Evolutionary conservation across 2,113 vertebrate genomes (phyloP), one percentile per base, ranked within the genome.

Genomic region (Oreochromis niloticus): DNA sequence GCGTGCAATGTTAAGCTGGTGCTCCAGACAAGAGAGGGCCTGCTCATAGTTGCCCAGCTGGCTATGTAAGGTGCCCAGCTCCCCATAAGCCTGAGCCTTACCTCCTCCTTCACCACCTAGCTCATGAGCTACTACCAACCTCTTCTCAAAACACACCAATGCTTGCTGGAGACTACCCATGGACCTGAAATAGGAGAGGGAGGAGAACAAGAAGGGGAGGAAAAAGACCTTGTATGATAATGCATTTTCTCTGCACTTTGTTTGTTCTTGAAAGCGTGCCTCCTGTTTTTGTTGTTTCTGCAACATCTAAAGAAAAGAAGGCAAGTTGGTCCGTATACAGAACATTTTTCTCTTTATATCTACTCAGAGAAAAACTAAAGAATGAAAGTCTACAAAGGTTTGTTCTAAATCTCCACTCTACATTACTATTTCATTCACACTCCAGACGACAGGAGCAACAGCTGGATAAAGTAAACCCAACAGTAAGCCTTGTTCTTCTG

Each of bases 131-230:
- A 98, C 98, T 82, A 99, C 98, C 3, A 99, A 96, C 32, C 98
- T 96, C 96, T 99, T 99, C 95, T 99, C 98, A 19, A 99, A 98
- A 94, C 98, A 99, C 92, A 99, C 98, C 43, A 99, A 94, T 5
- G 98, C 97, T 92, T 99, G 98, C 95, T 99, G 98, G 92, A 99
- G 95, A 86, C 94, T 99, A 3, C 98, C 98, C 97, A 97, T 97
- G 1, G 98, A 97, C 96, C 98, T 99, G 89, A 27, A 19, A 61
- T 43, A 36, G 14, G n/a, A 43, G 48, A 36, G 79, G 4, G 9
- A 22, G 11, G 52, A 63, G 10, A 56, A 39, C 43, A 75, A 48
- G 89, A 54, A 43, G 34, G 71, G 43, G 9, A 27, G 13, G 11
- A 55, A 48, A 59, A 73, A 84, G 10, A 59, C 5, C 24, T 36